Base-by-base conservation (phyloP, 2,888 invertebrate species). In the Gortyna flavago region DNA sequence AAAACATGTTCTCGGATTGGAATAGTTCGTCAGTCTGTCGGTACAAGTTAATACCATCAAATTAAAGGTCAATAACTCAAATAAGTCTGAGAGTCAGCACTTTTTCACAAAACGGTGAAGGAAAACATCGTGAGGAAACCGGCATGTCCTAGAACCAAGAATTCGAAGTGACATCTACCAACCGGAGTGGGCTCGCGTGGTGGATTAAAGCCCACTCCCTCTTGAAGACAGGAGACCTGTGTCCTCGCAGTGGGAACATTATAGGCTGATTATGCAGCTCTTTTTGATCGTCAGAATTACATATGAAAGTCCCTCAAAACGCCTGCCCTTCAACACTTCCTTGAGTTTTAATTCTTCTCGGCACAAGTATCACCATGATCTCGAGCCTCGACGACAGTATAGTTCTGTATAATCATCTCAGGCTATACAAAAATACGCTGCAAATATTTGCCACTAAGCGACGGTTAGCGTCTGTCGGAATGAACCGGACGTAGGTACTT, bases 1-100 rank as follows among this genome's bases (percentile, higher is more conserved):
- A 97, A 85, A 97, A 97, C 72, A 98, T 99, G 83, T 95, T 99
- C 83, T 98, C 98, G 0, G 97, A 98, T 89, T 99, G 99, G 98
- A 97, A 98, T 65, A 96, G 57, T n/a, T n/a, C 54, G 9, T 25
- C 3, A 57, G 5, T n/a, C 29, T 18, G 29, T 29, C 59, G 18
- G 6, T n/a, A 57, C n/a, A n/a, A 13, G 11, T 16, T 57, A 29
- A 29, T 59, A 59, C 2, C n/a, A 29, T 29, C 29, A 29, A 6
- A 13, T 59, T 6, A 29, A 59, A 29, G 6, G 54, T 25, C 25
- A 54, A 21, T 48, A 21, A 21, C 51, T 51, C 0, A 51, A 51
- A 51, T 51, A 8, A n/a, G 13, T 2, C 57, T 29, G 29, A 29
- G 29, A 6, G 16, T n/a, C 29, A 57, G n/a, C 13, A 29, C 13